Base-by-base conservation (phyloP, 1,140 invertebrate species). In the Phymastichus coffea region DNA sequence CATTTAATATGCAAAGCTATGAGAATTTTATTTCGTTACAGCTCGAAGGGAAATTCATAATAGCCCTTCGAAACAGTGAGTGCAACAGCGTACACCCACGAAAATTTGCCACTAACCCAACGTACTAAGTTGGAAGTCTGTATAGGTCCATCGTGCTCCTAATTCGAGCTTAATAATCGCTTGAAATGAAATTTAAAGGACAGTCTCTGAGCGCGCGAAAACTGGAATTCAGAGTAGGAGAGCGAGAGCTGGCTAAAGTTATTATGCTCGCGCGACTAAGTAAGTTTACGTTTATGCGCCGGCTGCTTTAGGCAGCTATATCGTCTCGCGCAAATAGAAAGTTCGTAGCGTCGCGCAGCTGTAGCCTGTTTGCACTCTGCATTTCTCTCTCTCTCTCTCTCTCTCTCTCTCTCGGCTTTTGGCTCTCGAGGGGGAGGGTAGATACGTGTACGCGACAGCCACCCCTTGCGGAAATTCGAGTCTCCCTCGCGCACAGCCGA, bases 131-230 rank as follows among this genome's bases (percentile, higher is more conserved):
- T n/a, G n/a, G n/a, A n/a, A n/a, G n/a, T n/a, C n/a, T n/a, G n/a
- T n/a, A n/a, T n/a, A n/a, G n/a, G n/a, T 30, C 8, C 25, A 17
- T 30, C 15, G 23, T 26, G 28, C 46, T 41, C 49, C 60, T 70
- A 71, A 73, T 69, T 73, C 60, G 43, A 54, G 55, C 56, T 73
- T 75, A 74, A 75, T 70, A 71, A 70, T 46, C 61, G 57, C 57
- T 65, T 70, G n/a, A 72, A 74, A 67, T 70, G 67, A 57, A 72
- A 72, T 74, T 73, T 69, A 68, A 72, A 69, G 60, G 62, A 54
- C 35, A 43, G 53, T 12, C 22, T 19, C 10, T 0, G 19, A 25
- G 19, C 38, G 26, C 17, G 14, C 3, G n/a, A 2, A 44, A 46
- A 54, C 43, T 57, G 49, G 63, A 67, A 60, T 63, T 54, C 49